phyloP scores from a whole-genome alignment of 1,140 invertebrate genomes.

The Carcinoscorpius rotundicauda region DNA sequence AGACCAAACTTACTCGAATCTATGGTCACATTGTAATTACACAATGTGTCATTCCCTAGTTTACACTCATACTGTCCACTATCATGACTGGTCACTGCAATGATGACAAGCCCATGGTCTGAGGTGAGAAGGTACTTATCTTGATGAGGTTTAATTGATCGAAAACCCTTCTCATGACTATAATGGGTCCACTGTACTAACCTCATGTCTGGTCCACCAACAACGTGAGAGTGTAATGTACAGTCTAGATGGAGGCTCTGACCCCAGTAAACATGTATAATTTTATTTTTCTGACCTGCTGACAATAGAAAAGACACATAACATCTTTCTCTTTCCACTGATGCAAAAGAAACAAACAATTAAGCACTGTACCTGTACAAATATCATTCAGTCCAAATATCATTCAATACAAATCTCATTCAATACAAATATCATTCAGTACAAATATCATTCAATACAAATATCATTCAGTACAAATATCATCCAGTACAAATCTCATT shows the following conservation, averaged over 20 bases:
- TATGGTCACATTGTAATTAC: conserved; percentile 83
- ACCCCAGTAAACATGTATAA: conserved; percentile 72
- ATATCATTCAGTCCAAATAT: too few species aligned
- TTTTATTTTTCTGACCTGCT: conserved; percentile 58
- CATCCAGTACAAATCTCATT: too few species aligned
- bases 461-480: too few species aligned
- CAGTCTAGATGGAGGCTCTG: conserved; percentile 84
- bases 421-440: too few species aligned
- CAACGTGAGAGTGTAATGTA: conserved; percentile 67
- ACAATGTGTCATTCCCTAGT: conserved; percentile 63
- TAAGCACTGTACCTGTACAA: too few species aligned
- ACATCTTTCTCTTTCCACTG: too few species aligned
- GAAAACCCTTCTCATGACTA: conserved; percentile 72
- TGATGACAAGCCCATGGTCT: conserved; percentile 77
- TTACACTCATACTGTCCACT: conserved; percentile 82
- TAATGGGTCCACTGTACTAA: conserved; percentile 51
- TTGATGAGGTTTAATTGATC: conserved; percentile 44
- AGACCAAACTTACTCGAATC: conserved; percentile 44
- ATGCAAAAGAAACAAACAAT: too few species aligned
- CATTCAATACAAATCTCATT: too few species aligned
- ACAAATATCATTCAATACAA: too few species aligned
- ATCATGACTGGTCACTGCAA: conserved; percentile 75
- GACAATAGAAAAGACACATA: neutral
- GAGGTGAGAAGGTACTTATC: conserved; percentile 88
- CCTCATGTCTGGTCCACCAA: conserved; percentile 7